Conservation (phyloP, 2,888 invertebrate species). For the Pyrgus malvae region DNA sequence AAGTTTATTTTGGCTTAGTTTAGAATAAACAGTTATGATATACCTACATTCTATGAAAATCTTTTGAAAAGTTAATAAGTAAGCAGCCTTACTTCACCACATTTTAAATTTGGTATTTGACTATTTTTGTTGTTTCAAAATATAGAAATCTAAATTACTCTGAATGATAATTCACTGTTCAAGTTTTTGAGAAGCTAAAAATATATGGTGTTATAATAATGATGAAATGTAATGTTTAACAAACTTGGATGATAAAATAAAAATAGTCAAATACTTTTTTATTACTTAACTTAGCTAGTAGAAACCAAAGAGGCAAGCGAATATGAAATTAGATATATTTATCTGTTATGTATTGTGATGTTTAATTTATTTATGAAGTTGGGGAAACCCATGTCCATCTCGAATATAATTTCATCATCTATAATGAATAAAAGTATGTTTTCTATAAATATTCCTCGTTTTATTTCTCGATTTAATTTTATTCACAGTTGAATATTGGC, state of each 20-base stretch:
- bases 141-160: too few relatives aligned
- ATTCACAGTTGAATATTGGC: too few relatives aligned
- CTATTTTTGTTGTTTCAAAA: slow-evolving; percentile 23
- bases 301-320: slow-evolving; percentile 78
- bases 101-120: slow-evolving; percentile 11
- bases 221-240: too few relatives aligned
- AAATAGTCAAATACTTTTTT: slow-evolving; percentile 17
- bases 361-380: slow-evolving; percentile 71
- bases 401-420: slow-evolving; percentile 52
- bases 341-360: slow-evolving; percentile 75
- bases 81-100: slow-evolving; percentile 1
- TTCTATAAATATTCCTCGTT: slow-evolving; percentile 42
- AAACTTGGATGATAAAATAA: not conserved
- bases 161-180: too few relatives aligned
- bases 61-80: not conserved
- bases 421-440: slow-evolving; percentile 56
- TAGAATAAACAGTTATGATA: too few relatives aligned
- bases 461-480: slow-evolving; percentile 43
- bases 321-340: slow-evolving; percentile 66
- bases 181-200: too few relatives aligned
- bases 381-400: slow-evolving; percentile 44
- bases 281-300: slow-evolving; percentile 69
- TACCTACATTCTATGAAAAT: too few relatives aligned
- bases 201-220: too few relatives aligned
- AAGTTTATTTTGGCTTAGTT: too few relatives aligned